Conservation (phyloP, 2,113 vertebrate genomes). For the Salvator merianae region DNA sequence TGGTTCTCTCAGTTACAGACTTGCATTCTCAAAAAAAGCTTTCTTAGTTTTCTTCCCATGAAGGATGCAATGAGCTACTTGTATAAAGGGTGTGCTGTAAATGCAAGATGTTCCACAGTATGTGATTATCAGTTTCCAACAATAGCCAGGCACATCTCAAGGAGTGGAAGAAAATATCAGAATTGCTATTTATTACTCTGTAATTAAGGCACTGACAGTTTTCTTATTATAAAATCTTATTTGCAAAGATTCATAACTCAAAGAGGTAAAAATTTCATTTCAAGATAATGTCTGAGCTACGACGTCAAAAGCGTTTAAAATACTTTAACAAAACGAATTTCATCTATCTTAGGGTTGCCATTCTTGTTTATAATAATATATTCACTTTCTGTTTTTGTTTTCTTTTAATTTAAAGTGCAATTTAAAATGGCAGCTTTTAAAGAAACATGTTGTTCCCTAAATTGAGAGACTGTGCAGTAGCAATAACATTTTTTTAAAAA, state of each 20-base stretch:
- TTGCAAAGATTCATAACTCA: slow-evolving; percentile 77
- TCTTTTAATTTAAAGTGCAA: slow-evolving; percentile 39
- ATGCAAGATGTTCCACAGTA: slow-evolving; percentile 45
- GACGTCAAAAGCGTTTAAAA: slow-evolving; percentile 34
- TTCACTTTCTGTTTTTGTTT: background rate
- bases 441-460: background rate
- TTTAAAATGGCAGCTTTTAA: slow-evolving; percentile 42
- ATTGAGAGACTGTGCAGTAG: background rate
- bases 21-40: slow-evolving; percentile 33
- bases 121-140: slow-evolving; percentile 72
- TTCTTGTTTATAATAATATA: slow-evolving; percentile 33
- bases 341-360: slow-evolving; percentile 59
- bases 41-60: slow-evolving; percentile 46
- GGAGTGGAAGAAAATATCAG: slow-evolving; percentile 69
- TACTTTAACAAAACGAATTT: slow-evolving; percentile 51
- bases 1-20: slow-evolving; percentile 60
- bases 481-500: background rate
- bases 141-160: slow-evolving; percentile 69
- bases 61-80: slow-evolving; percentile 38
- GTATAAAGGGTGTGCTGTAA: slow-evolving; percentile 54
- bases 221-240: slow-evolving; percentile 74
- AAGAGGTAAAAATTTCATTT: slow-evolving; percentile 65
- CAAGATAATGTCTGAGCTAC: slow-evolving; percentile 51
- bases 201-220: slow-evolving; percentile 78
- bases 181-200: slow-evolving; percentile 78